These are phyloP conservation scores for Eulemur mongoz DNA, from an alignment of 2,797 vertebrate species.

Conservation along the genomic window DNA sequence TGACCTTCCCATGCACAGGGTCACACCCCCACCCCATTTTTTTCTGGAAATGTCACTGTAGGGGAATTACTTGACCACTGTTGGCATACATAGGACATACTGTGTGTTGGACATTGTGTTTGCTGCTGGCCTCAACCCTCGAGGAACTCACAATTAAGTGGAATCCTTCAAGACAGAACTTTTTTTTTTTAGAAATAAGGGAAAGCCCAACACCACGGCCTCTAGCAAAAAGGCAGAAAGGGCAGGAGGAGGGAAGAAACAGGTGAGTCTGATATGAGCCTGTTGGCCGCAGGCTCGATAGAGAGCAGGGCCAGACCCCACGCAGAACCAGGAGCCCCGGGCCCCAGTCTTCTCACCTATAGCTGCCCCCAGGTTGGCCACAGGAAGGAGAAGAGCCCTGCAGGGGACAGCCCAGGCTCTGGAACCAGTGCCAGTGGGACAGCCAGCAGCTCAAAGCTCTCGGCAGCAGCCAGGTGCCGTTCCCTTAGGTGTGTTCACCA, in stretches of 20 bases:
- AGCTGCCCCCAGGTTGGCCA: background rate
- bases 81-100: background rate
- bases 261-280: rapidly evolving
- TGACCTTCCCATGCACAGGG: background rate
- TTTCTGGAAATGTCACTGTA: background rate
- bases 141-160: too few relatives aligned
- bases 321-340: background rate
- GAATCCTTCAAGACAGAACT: background rate
- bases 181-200: background rate
- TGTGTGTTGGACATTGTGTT: too few relatives aligned
- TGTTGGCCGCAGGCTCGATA: rapidly evolving
- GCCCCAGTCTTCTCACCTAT: background rate
- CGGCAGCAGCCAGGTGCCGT: rapidly evolving
- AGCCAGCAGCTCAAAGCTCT: background rate
- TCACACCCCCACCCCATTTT: background rate
- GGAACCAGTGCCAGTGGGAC: rapidly evolving
- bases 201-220: background rate
- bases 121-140: background rate
- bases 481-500: too few relatives aligned
- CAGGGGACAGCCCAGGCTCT: background rate
- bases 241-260: background rate
- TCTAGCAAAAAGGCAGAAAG: background rate
- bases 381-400: rapidly evolving
- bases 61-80: background rate
- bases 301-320: background rate